These are phyloP conservation scores for Proisotoma minuta DNA, from an alignment of 2,888 invertebrate genomes.

Conservation along the genomic window DNA sequence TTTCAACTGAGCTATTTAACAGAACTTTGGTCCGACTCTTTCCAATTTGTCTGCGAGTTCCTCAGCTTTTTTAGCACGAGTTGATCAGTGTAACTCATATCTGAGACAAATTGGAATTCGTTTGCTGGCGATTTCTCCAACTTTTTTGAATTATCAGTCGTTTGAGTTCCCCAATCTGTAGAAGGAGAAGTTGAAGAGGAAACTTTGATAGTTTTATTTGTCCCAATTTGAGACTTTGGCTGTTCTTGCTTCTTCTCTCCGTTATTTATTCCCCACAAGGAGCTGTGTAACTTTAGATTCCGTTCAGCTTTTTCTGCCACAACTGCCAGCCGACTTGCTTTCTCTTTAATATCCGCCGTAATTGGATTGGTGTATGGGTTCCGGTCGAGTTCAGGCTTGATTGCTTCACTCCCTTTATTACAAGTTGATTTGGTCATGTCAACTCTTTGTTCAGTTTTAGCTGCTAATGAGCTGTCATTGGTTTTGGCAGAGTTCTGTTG, in stretches of 20 bases:
- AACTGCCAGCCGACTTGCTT: not conserved
- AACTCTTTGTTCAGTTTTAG: not conserved
- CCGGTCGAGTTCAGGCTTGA: not conserved
- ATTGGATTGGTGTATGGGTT: not conserved
- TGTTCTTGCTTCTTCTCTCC: not conserved
- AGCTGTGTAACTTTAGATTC: not conserved
- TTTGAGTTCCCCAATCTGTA: not conserved
- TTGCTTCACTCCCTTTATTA: not conserved
- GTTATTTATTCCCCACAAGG: not conserved
- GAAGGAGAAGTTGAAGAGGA: not conserved
- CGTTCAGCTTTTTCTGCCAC: not conserved
- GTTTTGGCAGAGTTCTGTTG: not conserved
- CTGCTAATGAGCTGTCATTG: not conserved
- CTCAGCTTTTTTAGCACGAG: not conserved
- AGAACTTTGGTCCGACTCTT: too few relatives aligned
- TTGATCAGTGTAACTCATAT: constrained; percentile 6
- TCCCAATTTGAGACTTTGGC: too few relatives aligned
- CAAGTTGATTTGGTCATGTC: not conserved
- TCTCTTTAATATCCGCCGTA: not conserved
- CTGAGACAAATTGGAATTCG: not conserved
- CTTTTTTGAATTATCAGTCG: not conserved
- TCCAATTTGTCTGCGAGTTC: not conserved
- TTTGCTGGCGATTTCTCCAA: not conserved
- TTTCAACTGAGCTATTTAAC: too few relatives aligned
- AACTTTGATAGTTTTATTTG: not conserved